phyloP scores from a whole-genome alignment of 2,113 vertebrate species.

The Python bivittatus region DNA sequence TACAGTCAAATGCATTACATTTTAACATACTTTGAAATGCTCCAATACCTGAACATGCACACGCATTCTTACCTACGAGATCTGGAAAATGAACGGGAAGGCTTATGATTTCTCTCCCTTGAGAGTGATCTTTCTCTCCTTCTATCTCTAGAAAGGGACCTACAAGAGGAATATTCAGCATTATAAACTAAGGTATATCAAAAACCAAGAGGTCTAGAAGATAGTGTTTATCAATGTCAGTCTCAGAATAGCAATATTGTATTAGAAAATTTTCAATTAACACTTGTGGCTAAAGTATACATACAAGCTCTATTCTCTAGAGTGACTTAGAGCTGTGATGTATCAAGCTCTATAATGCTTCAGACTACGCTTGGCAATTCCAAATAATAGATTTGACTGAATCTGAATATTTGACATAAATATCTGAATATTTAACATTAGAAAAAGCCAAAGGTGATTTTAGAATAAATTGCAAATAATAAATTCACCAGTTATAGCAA shows the following conservation, averaged over 20 bases:
- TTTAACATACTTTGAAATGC: not conserved
- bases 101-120: slow-evolving; percentile 92
- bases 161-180: slow-evolving; percentile 50
- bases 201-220: not conserved
- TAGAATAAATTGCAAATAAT: not conserved
- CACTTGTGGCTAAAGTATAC: not conserved
- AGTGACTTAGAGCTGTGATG: not conserved
- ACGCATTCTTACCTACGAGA: slow-evolving; percentile 86
- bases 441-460: not conserved
- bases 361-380: not conserved
- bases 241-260: not conserved
- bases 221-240: not conserved
- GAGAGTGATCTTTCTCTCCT: slow-evolving; percentile 93
- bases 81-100: slow-evolving; percentile 92
- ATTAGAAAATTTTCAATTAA: not conserved
- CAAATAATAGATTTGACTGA: not conserved
- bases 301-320: not conserved
- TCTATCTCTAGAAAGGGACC: slow-evolving; percentile 94
- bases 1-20: not conserved
- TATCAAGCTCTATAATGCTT: not conserved
- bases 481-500: not conserved
- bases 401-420: not conserved
- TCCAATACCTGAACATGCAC: not conserved
- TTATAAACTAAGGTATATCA: not conserved
- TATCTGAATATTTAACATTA: not conserved